A percentile compares a stretch with the other conserved stretches of the same genome.
These are phyloP conservation scores for Zonitis immaculata DNA, from an alignment of 2,888 invertebrate genomes.

Conservation along the genomic window DNA sequence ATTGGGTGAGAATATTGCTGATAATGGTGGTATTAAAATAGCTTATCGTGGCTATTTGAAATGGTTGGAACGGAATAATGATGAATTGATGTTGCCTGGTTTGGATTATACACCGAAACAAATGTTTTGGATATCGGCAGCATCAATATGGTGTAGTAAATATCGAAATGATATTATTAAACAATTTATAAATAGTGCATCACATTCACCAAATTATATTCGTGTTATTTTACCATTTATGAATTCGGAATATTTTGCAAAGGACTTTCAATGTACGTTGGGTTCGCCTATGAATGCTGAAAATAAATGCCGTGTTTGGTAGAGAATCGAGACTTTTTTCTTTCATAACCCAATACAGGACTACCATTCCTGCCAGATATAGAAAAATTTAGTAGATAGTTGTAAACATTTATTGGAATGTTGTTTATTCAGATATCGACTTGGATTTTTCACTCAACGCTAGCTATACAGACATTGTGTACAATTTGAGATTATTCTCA, in stretches of 20 bases:
- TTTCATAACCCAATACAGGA: no score
- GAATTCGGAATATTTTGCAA: slow-evolving; percentile 53
- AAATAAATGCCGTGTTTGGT: slow-evolving; percentile 47
- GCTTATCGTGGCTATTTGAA: slow-evolving; percentile 73
- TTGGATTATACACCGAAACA: slow-evolving; percentile 59
- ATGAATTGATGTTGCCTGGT: slow-evolving; percentile 64
- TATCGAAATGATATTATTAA: slow-evolving; percentile 62
- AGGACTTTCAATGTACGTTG: slow-evolving; percentile 53
- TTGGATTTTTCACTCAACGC: no score
- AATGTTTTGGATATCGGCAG: slow-evolving; percentile 77
- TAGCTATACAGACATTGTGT: no score
- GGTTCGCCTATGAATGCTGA: slow-evolving; percentile 54
- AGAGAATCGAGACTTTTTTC: no score
- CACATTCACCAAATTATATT: slow-evolving; percentile 52
- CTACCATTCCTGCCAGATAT: no score
- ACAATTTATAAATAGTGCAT: slow-evolving; percentile 68
- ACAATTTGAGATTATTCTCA: no score
- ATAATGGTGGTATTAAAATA: slow-evolving; percentile 83
- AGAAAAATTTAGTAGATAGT: no score
- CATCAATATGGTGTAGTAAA: slow-evolving; percentile 77
- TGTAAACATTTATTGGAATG: no score
- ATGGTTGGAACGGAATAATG: slow-evolving; percentile 61
- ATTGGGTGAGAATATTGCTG: slow-evolving; percentile 62
- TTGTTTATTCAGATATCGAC: no score
- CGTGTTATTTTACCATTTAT: slow-evolving; percentile 54